Base-by-base conservation (phyloP, 2,113 vertebrate genomes). In the Cheilinus undulatus region DNA sequence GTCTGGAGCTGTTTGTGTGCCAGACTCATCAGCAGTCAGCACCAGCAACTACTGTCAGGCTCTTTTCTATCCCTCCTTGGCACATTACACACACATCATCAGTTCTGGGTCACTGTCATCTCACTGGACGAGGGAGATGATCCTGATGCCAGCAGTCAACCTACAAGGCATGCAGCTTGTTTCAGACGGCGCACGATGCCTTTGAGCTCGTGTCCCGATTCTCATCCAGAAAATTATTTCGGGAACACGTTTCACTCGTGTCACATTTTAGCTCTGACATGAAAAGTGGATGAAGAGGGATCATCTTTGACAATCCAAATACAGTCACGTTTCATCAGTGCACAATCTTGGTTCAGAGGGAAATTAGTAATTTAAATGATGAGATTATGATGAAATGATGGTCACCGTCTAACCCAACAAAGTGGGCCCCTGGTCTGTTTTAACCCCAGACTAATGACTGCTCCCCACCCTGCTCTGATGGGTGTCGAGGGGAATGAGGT, bases 401-500 rank as follows among this genome's bases (percentile, higher is more conserved):
- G 76, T 78, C 53, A 80, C 22, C 51, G 23, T 79, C 48, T 63
- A 54, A 49, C 71, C 46, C 32, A 69, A 84, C 49, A 82, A 53
- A 75, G 63, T 52, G 26, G 38, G 49, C 51, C 45, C 66, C 24
- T 27, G 26, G 66, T 46, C 48, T 24, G 28, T 49, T 32, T 51
- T 22, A 24, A 71, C 56, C 51, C 74, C 43, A 68, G 57, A 82
- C 54, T 36, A 23, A 50, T 63, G 28, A 71, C 40, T 30, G 57
- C 49, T 43, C 57, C 60, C 63, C 80, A 62, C 82, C 83, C 84
- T 68, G 12, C 30, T 28, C 46, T 32, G 48, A 83, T 78, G 69
- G 73, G 54, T 79, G 83, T 83, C 57, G 6, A 62, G 75, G 66
- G 75, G 40, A 42, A 64, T 91, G 88, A 90, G 78, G 80, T 90